A percentile compares a stretch with the other conserved stretches of the same genome.
Evolutionary conservation across 2,888 invertebrate species (phyloP).

Genomic region (Phortica magna): DNA sequence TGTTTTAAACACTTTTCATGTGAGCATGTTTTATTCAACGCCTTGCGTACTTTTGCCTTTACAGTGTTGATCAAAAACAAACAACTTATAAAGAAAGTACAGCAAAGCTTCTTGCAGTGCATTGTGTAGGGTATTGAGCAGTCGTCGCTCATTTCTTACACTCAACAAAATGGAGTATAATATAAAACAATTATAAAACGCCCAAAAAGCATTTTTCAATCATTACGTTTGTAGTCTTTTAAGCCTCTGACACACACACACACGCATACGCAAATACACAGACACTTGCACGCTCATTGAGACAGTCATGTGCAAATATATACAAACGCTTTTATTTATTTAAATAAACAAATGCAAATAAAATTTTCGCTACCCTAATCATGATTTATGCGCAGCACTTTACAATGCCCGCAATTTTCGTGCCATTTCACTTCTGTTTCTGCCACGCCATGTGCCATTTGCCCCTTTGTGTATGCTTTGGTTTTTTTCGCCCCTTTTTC

Average conservation of each 20-base stretch:
- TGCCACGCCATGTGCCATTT: not conserved
- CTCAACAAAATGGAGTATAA: not conserved
- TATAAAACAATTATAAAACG: not conserved
- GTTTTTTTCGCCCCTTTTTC: not conserved
- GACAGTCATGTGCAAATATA: not conserved
- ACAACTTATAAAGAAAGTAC: no score
- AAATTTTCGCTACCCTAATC: constrained; percentile 25
- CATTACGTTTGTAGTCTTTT: not conserved
- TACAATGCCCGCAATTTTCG: constrained; percentile 28
- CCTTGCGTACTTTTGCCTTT: no score
- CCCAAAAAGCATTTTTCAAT: not conserved
- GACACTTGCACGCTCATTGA: not conserved
- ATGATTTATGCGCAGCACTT: constrained; percentile 27
- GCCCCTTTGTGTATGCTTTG: not conserved
- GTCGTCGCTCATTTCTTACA: no score
- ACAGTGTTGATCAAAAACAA: no score
- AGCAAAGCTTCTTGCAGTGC: no score
- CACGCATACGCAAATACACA: not conserved
- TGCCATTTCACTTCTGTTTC: not conserved
- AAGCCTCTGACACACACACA: not conserved
- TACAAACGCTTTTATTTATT: not conserved
- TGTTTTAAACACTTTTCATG: no score
- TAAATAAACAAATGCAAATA: constrained; percentile 31
- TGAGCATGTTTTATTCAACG: no score
- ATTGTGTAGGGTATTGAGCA: no score